These are phyloP conservation scores for Drosophila guanche DNA, from an alignment of 1,140 invertebrate genomes.

Conservation along the genomic window DNA sequence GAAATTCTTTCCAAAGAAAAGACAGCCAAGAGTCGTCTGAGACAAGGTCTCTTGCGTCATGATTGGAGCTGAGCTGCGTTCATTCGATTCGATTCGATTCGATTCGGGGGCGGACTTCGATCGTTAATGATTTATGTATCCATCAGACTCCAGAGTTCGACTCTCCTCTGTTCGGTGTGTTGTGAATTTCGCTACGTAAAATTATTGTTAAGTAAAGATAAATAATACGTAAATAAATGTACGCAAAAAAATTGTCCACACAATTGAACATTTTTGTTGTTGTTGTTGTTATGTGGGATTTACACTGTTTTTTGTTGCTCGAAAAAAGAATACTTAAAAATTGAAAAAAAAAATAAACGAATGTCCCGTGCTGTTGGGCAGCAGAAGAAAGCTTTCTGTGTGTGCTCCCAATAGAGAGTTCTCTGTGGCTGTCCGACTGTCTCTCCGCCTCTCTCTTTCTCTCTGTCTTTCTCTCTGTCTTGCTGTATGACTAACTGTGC, in stretches of 20 bases:
- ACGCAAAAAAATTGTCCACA: slow-evolving; percentile 41
- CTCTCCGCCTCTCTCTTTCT: not conserved
- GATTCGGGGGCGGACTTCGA: slow-evolving; percentile 6
- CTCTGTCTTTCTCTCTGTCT: slow-evolving; percentile 3
- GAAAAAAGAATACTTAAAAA: slow-evolving; percentile 14
- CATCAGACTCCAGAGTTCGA: slow-evolving; percentile 17
- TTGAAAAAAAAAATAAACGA: not conserved
- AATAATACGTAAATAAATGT: slow-evolving; percentile 29
- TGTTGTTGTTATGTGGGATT: slow-evolving; percentile 21
- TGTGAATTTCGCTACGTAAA: slow-evolving; percentile 44
- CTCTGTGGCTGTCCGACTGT: slow-evolving; percentile 45
- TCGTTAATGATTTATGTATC: slow-evolving; percentile 59
- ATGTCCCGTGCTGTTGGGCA: not conserved
- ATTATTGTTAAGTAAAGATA: slow-evolving; percentile 50
- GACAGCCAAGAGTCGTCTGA: no score
- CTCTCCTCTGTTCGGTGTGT: slow-evolving; percentile 22
- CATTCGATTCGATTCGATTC: no score
- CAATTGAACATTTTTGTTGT: slow-evolving; percentile 1
- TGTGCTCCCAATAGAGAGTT: slow-evolving; percentile 21
- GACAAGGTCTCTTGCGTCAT: slow-evolving; percentile 47
- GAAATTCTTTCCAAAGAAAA: slow-evolving; percentile 23
- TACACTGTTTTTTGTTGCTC: slow-evolving; percentile 6
- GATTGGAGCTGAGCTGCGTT: slow-evolving; percentile 18
- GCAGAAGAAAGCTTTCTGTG: slow-evolving; percentile 22
- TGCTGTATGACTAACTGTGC: slow-evolving; percentile 68